These are phyloP conservation scores for Coracopsis vasa DNA, from an alignment of 2,113 vertebrate species.

Conservation along the genomic window DNA sequence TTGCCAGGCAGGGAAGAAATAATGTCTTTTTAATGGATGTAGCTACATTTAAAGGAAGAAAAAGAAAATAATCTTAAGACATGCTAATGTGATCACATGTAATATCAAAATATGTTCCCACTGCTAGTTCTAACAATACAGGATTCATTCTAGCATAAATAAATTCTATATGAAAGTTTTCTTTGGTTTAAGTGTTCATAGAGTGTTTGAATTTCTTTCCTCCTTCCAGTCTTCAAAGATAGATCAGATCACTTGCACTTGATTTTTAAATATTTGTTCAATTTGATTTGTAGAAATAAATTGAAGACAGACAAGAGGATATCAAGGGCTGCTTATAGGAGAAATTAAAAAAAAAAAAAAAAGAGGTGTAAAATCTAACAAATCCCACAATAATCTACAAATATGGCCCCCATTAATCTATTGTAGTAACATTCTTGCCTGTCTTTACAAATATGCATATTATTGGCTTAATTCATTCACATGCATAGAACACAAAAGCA, in stretches of 20 bases:
- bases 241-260: background rate
- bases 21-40: background rate
- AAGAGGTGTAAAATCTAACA: background rate
- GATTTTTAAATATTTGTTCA: background rate
- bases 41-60: background rate
- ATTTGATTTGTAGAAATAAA: background rate
- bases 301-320: background rate
- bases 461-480: background rate
- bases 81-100: rapidly evolving
- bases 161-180: background rate
- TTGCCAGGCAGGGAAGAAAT: background rate
- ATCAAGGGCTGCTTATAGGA: background rate
- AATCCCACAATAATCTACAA: background rate
- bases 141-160: background rate
- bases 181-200: background rate
- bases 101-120: background rate
- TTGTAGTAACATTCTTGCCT: background rate
- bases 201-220: background rate
- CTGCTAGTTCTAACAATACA: background rate
- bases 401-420: background rate
- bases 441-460: background rate
- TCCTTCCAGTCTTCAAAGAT: background rate
- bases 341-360: background rate
- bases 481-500: background rate
- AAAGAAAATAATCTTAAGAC: background rate